phyloP scores from a whole-genome alignment of 2,113 vertebrate genomes.

The Arvicanthis niloticus region DNA sequence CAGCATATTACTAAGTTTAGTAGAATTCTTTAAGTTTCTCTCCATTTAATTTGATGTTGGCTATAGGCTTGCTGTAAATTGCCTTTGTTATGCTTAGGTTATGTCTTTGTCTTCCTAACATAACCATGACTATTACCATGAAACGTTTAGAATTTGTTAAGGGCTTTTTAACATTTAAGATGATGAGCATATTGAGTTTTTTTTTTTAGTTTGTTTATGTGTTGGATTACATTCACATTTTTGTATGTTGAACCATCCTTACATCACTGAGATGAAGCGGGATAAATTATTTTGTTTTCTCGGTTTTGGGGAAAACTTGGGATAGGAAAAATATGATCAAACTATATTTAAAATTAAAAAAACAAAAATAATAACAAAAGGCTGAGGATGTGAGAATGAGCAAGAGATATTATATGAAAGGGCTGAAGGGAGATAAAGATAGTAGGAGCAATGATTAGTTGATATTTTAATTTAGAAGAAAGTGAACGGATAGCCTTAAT shows the following conservation, averaged over 20 bases:
- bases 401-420: background rate
- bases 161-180: background rate
- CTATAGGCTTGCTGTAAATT: background rate
- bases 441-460: background rate
- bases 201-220: background rate
- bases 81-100: background rate
- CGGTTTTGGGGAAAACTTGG: background rate
- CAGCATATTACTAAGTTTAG: background rate
- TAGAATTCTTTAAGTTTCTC: background rate
- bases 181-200: background rate
- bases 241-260: background rate
- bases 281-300: background rate
- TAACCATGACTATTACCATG: background rate
- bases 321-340: background rate
- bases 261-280: background rate
- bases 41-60: background rate
- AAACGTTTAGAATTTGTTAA: background rate
- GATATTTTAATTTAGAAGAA: background rate
- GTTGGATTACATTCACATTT: background rate
- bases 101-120: background rate
- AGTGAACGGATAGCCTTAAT: background rate
- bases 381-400: background rate
- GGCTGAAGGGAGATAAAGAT: background rate
- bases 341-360: background rate
- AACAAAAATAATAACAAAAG: background rate